Evolutionary conservation across 2,113 vertebrate species (phyloP).

Genomic region (Lynx canadensis): DNA sequence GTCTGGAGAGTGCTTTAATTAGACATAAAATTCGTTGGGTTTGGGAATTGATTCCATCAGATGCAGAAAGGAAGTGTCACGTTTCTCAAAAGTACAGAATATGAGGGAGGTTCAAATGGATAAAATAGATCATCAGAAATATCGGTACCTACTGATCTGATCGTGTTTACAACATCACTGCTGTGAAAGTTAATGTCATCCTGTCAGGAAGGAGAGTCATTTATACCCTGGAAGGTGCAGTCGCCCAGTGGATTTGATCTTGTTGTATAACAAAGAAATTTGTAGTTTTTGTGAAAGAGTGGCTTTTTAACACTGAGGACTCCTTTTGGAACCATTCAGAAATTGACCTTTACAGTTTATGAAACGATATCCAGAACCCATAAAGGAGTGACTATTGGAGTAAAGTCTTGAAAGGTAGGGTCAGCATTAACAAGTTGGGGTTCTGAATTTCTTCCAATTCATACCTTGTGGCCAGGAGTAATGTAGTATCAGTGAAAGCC

Average conservation of each 20-base stretch:
- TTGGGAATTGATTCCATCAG: constrained; percentile 42
- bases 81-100: constrained; percentile 32
- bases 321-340: constrained; percentile 8
- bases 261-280: not conserved
- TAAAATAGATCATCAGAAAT: not conserved
- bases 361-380: not conserved
- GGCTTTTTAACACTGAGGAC: not conserved
- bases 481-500: not conserved
- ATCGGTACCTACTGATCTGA: not conserved
- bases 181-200: not conserved
- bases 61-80: constrained; percentile 45
- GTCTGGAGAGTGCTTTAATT: not conserved
- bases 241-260: not conserved
- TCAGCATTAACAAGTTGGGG: not conserved
- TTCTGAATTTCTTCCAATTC: constrained; percentile 11
- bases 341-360: constrained; percentile 8
- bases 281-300: not conserved
- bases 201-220: not conserved
- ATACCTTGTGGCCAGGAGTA: not conserved
- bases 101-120: constrained; percentile 13
- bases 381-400: constrained; percentile 14
- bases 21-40: constrained; percentile 8
- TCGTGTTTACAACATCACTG: not conserved
- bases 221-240: not conserved
- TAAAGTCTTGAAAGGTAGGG: not conserved